Evolutionary conservation across 2,888 invertebrate species (phyloP), one percentile per base, ranked within the genome.

Genomic region (Litoditis marina): DNA sequence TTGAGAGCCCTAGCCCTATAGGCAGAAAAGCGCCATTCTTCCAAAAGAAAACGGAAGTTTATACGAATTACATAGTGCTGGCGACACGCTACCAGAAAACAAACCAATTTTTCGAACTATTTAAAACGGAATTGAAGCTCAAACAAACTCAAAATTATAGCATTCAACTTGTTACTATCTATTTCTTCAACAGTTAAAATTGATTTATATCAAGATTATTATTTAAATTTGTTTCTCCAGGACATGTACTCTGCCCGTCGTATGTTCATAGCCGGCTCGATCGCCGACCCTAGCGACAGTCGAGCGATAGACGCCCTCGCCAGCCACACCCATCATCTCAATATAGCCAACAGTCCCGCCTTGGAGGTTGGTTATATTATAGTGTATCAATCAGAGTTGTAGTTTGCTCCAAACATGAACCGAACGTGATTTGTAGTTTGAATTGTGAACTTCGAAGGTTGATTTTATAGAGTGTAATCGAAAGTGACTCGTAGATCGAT

Each of bases 221-320:
- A n/a, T 39, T 13, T 11, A 39, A 11, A 13, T 13, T 39, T 39
- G 11, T 39, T n/a, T 6, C 27, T 50, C 27, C 72, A 78, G 65
- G 73, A 71, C 59, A 70, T 80, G 58, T 73, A 74, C 61, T 73
- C 75, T 25, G 80, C 80, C 2, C 60, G 78, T n/a, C 65, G 80
- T n/a, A 72, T 77, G 13, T 80, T 80, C 70, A 80, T 80, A 39
- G 71, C 76, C 8, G 79, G 79, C 8, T 50, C 65, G 34, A 72
- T 57, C 46, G 70, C 68, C 4, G 66, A 65, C 16, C 60, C 64
- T 0, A 58, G 59, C 2, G 68, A 69, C 31, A 59, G 63, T 22
- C 60, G 60, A 16, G 65, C 69, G 19, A 63, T 73, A 27, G 77
- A 77, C 61, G 73, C 70, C 32, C 61, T 77, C 55, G 76, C 71